Evolutionary conservation across 2,888 invertebrate genomes (phyloP), one percentile per base, ranked within the genome.

Genomic region (Eupelmus urozonus): DNA sequence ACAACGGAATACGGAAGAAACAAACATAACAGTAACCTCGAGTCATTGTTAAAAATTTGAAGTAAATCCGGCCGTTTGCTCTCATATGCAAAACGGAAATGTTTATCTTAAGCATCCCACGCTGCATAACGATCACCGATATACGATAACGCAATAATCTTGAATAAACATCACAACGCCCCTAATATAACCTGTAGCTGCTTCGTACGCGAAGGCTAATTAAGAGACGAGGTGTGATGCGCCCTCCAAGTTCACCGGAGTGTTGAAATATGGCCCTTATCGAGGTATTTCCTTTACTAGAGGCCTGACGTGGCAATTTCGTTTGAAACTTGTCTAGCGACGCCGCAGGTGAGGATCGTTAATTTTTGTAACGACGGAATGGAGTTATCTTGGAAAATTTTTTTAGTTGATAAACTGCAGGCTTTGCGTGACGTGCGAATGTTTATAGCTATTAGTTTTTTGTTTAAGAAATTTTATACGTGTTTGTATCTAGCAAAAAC

Each of bases 61-160:
- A n/a, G n/a, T 60, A 40, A 40, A 29, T 7, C 40, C 20, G 7
- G 16, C 11, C 34, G 4, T 34, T 34, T 9, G 34, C 9, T 34
- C 3, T 5, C 18, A 13, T 1, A 16, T 20, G 40, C 55, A 25
- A 49, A 69, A 20, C 70, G 45, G 59, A 67, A 67, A 55, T 29
- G 27, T 49, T 65, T 49, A 49, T 65, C 65, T 16, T 42, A 13
- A 18, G 20, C n/a, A 18, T 34, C 9, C 7, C 62, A 20, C 9
- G 18, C 59, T 27, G 16, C 23, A 23, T 34, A 42, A n/a, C 23
- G 13, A 16, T 13, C 13, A 45, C 13, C 20, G 4, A 0, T n/a
- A n/a, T n/a, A 40, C 45, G 59, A 49, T 60, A 60, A 49, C 20
- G 18, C 9, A 16, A 59, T 70, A 70, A 70, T 70, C 60, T 59